Percentiles rank a stretch among this genome's conserved stretches.
Conservation (phyloP, 2,797 vertebrate species). For the Cirrhinus mrigala region DNA sequence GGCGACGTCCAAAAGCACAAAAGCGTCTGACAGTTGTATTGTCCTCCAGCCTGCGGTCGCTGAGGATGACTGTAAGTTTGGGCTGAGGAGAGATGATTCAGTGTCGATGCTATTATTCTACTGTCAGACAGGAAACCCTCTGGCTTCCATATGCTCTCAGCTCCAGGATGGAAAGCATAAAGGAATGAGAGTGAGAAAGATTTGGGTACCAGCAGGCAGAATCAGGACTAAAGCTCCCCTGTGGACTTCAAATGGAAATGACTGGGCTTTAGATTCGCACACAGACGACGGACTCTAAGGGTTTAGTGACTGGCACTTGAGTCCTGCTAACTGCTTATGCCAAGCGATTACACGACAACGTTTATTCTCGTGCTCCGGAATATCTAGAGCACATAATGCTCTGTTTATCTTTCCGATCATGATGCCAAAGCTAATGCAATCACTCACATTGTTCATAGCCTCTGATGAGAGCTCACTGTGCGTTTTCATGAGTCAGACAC, state of each 20-base stretch:
- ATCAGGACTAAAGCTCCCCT: conserved; percentile 29
- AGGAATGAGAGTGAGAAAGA: conserved; percentile 25
- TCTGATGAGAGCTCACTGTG: conserved; percentile 20
- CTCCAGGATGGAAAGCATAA: conserved; percentile 29
- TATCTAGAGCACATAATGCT: conserved; percentile 28
- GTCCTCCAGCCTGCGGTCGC: neutral
- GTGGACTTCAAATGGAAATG: conserved; percentile 24
- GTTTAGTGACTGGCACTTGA: conserved; percentile 34
- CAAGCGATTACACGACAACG: conserved; percentile 19
- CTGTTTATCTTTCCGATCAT: conserved; percentile 7
- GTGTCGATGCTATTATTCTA: conserved; percentile 27
- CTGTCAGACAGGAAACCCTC: conserved; percentile 36
- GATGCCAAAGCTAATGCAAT: conserved; percentile 35
- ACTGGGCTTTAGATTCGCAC: conserved; percentile 7
- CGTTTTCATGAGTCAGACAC: conserved; percentile 29
- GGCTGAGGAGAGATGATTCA: conserved; percentile 35
- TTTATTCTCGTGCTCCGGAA: conserved; percentile 21
- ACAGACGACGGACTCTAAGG: conserved; percentile 21
- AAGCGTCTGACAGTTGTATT: conserved; percentile 36
- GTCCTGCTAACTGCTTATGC: conserved; percentile 2
- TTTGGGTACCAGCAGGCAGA: conserved; percentile 37
- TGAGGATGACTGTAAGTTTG: conserved; percentile 7
- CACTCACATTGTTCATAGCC: conserved; percentile 7
- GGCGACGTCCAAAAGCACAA: neutral
- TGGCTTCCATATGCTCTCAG: conserved; percentile 13